Evolutionary conservation across 2,113 vertebrate genomes (phyloP), one percentile per base, ranked within the genome.

Genomic region (Cynopterus brachyotis): DNA sequence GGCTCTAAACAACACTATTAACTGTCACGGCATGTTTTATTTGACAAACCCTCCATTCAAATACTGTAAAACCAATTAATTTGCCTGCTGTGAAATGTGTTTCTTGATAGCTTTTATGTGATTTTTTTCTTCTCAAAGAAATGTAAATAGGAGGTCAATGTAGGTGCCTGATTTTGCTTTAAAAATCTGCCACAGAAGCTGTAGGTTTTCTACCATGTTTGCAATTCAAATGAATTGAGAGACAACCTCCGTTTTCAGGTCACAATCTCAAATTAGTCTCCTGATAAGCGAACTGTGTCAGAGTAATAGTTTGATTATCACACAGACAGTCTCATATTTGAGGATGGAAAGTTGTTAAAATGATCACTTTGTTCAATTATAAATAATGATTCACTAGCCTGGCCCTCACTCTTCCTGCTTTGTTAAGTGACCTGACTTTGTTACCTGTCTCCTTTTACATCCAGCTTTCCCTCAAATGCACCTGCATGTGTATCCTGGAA

Each of bases 51-150:
- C 95, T 98, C 98, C 98, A 98, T 98, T 98, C 98, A 98, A 98
- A 98, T 98, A 98, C 98, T 98, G 98, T 98, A 98, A 98, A 98
- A 98, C 98, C 98, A 98, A 99, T 99, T 99, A 98, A 99, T 99
- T 98, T 98, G 98, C 98, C 98, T 98, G 98, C 98, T 98, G 98
- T 97, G 98, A 99, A 98, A 98, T 98, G 98, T 97, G 96, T 98
- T 99, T 98, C 98, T 98, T 98, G 98, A 98, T 98, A 97, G 98
- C 97, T 98, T 98, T 98, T 98, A 98, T 97, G 98, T 96, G 97
- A 98, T 96, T 98, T 98, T 97, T 98, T 98, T 96, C 97, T 97
- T 95, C 98, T 98, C 93, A 98, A 98, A 98, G 97, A 98, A 98
- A 98, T 98, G 97, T 98, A 98, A 98, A 98, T 98, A 97, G 97